Conservation (phyloP, 2,888 invertebrate genomes). For the Pyralis farinalis region DNA sequence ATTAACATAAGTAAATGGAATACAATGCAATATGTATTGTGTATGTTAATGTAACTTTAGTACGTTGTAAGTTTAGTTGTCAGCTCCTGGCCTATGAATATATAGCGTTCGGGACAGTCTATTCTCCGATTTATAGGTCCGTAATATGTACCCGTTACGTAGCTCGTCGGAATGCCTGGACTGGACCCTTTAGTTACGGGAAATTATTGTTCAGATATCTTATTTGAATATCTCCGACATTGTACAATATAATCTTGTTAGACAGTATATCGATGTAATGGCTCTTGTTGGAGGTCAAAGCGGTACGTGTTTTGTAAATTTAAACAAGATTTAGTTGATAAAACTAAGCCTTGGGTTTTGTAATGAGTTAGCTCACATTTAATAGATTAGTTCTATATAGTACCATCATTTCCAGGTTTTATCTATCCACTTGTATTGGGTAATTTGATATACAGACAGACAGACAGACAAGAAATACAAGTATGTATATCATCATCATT, state of each 20-base stretch:
- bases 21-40: too few species aligned
- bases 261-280: constrained; percentile 11
- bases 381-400: too few species aligned
- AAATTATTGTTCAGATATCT: constrained; percentile 34
- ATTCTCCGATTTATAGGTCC: constrained; percentile 36
- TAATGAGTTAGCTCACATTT: background rate
- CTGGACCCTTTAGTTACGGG: constrained; percentile 30
- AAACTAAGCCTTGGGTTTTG: background rate
- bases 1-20: too few species aligned
- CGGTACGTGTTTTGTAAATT: constrained; percentile 6
- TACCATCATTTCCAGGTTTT: too few species aligned
- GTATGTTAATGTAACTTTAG: too few species aligned
- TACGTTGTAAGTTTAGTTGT: too few species aligned
- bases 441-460: too few species aligned
- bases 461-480: too few species aligned
- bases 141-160: constrained; percentile 33
- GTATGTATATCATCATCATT: too few species aligned
- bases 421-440: too few species aligned
- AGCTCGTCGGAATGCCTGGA: constrained; percentile 15
- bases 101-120: background rate
- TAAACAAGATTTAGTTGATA: constrained; percentile 1
- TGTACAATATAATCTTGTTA: constrained; percentile 26
- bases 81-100: background rate
- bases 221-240: constrained; percentile 32
- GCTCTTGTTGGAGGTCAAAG: constrained; percentile 13